Base-by-base conservation (phyloP, 2,797 vertebrate genomes). In the Paedocypris micromegethes region DNA sequence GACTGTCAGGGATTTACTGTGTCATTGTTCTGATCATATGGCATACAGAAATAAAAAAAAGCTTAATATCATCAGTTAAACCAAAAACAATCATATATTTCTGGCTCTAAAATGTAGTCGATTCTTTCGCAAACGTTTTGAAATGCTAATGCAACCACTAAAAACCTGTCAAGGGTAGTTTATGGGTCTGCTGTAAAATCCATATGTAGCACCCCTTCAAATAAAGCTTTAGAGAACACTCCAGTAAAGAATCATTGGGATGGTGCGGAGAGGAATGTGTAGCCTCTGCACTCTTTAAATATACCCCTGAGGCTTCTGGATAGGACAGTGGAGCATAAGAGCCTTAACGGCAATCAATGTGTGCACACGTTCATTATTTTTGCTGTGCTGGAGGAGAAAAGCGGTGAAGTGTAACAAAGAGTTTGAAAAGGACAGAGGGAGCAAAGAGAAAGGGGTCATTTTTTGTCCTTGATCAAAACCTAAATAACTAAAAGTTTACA, bases 271-370 rank as follows among this genome's bases (percentile, higher is more conserved):
- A 61, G 40, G 49, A 75, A 75, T 70, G 73, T 74, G 63, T 67
- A 58, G 61, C 65, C 66, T 53, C 56, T 61, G 66, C 52, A 69
- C 53, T 63, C 69, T 60, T 70, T 75, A 74, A 75, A 69, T 73
- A 58, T 38, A 75, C 66, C 67, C 66, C 41, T 9, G 59, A 63
- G 69, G 66, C 9, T 72, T 63, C 54, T 66, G 65, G 39, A 40
- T 47, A 65, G 73, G 61, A 56, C 69, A 62, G 58, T 60, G 38
- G 46, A 64, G 56, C 61, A 55, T 64, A 71, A 41, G 49, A 70
- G 61, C 58, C 46, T 73, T 75, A 57, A 67, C 52, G 41, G 48
- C 42, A 44, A 72, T 50, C 57, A 44, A 62, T 70, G 73, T 53
- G 48, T 66, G 62, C 40, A 51, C 57, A 63, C 52, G 63, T 61